Evolutionary conservation across 2,113 vertebrate species (phyloP).

Genomic region (Tamias sibiricus): DNA sequence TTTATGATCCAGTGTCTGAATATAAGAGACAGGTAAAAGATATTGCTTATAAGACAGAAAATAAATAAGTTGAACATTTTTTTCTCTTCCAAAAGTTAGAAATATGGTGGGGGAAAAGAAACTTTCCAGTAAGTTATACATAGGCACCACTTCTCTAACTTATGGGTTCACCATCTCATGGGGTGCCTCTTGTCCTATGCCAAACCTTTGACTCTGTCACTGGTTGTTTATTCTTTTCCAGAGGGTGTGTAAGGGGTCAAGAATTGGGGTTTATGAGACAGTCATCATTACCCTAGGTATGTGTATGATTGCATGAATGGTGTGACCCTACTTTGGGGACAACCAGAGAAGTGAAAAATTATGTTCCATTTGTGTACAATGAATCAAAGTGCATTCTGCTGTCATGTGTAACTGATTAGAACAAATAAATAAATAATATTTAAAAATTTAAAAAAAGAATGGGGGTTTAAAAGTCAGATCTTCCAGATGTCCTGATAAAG

Average conservation of each 20-base stretch:
- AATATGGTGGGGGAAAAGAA: not conserved
- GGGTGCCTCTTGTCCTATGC: not conserved
- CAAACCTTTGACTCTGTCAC: not conserved
- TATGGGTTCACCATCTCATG: not conserved
- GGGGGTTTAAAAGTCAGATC: not conserved
- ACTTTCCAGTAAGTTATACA: not conserved
- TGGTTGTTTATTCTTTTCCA: not conserved
- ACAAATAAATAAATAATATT: too few relatives aligned
- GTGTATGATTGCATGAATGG: too few relatives aligned
- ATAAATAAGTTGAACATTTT: not conserved
- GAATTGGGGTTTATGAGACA: too few relatives aligned
- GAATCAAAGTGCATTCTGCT: too few relatives aligned
- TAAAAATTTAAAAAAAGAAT: too few relatives aligned
- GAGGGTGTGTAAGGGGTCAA: not conserved
- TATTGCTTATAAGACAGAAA: not conserved
- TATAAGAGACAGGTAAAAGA: constrained; percentile 95
- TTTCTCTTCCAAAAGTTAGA: constrained; percentile 30
- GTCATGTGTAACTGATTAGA: too few relatives aligned
- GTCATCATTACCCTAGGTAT: too few relatives aligned
- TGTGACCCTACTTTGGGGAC: too few relatives aligned
- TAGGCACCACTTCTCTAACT: not conserved
- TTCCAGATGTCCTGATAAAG: not conserved
- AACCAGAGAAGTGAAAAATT: too few relatives aligned
- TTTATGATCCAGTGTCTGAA: constrained; percentile 94
- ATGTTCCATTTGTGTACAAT: too few relatives aligned